phyloP scores from a whole-genome alignment of 2,888 invertebrate genomes.

The Limnephilus lunatus region DNA sequence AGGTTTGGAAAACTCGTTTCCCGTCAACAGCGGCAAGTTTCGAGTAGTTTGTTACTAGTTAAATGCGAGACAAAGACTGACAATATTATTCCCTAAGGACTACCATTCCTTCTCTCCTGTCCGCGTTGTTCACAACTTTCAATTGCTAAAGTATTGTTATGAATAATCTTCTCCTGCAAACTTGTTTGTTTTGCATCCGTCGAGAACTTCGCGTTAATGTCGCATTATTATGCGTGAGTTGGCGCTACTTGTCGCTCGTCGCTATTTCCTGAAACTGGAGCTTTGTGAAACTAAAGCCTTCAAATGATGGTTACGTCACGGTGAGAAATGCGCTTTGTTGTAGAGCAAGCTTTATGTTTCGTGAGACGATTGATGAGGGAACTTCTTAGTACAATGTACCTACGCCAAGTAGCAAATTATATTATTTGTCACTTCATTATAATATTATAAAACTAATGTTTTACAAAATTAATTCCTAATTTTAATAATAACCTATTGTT shows the following conservation, averaged over 20 bases:
- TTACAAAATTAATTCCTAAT: neutral
- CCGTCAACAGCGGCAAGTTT: neutral
- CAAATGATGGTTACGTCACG: neutral
- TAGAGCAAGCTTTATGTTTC: neutral
- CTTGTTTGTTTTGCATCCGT: constrained; percentile 51
- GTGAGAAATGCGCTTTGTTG: neutral
- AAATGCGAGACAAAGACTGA: neutral
- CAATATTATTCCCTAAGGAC: neutral
- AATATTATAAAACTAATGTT: neutral
- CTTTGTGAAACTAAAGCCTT: constrained; percentile 14
- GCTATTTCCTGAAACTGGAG: neutral
- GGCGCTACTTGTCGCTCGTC: neutral
- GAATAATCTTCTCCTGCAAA: constrained; percentile 59
- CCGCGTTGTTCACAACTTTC: constrained; percentile 53
- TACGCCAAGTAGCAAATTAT: neutral
- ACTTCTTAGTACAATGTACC: neutral
- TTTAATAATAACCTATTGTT: too few species aligned
- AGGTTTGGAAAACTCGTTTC: constrained; percentile 7
- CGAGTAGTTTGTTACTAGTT: neutral
- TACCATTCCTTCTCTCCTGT: neutral
- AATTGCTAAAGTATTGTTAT: constrained; percentile 63
- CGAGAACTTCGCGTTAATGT: constrained; percentile 40
- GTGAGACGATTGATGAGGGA: neutral
- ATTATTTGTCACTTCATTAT: neutral
- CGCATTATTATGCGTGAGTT: constrained; percentile 27